A percentile compares a stretch with the other conserved stretches of the same genome.
Evolutionary conservation across 1,140 invertebrate genomes (phyloP).

Genomic region (Sarcophaga bullata): DNA sequence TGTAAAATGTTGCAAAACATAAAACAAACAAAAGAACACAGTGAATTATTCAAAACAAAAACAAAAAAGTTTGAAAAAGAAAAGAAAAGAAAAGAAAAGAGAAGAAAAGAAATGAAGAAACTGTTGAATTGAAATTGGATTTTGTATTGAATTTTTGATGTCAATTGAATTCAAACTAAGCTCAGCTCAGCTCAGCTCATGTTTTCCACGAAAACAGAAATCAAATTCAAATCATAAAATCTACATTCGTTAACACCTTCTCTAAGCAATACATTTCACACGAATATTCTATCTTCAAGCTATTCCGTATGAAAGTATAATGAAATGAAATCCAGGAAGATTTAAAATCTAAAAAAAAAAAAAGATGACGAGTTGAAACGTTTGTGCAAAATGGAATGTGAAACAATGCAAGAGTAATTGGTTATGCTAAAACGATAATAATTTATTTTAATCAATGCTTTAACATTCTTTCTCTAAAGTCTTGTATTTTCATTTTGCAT

Average conservation of each 20-base stretch:
- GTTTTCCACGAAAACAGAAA: background rate
- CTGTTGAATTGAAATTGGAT: background rate
- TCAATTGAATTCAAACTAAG: background rate
- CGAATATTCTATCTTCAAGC: background rate
- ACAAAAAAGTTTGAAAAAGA: too few relatives aligned
- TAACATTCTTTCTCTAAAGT: background rate
- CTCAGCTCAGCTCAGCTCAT: background rate
- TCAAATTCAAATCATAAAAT: background rate
- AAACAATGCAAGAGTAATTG: too few relatives aligned
- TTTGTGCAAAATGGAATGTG: background rate
- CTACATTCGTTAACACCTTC: background rate
- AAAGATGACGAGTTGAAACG: background rate
- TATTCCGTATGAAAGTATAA: background rate
- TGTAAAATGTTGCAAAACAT: background rate
- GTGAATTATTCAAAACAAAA: too few relatives aligned
- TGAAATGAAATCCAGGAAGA: background rate
- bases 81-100: too few relatives aligned
- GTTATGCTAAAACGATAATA: background rate
- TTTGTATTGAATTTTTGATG: background rate
- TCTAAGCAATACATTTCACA: too few relatives aligned
- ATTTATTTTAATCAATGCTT: constrained; percentile 15
- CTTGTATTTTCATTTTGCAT: background rate
- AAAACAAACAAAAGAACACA: too few relatives aligned
- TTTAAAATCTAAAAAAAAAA: background rate
- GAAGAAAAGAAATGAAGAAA: background rate